Percentiles rank a stretch among this genome's conserved stretches.
Evolutionary conservation across 2,888 invertebrate genomes (phyloP).

Genomic region (Cephonodes hylas): DNA sequence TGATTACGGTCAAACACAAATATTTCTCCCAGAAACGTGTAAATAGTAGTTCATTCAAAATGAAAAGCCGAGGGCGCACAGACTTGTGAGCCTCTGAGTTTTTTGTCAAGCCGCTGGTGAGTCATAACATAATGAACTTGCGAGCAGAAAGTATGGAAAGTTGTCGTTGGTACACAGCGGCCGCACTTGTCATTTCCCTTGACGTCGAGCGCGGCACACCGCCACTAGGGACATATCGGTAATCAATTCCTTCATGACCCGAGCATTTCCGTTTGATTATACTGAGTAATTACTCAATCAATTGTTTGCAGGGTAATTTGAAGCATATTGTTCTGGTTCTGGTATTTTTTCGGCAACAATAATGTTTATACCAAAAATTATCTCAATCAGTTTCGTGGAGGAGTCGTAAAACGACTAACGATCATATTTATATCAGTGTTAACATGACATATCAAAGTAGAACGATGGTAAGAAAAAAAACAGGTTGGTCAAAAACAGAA

Average conservation of each 20-base stretch:
- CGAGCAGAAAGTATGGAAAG: slow-evolving; percentile 3
- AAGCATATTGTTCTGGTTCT: too few species aligned
- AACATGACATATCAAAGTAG: too few species aligned
- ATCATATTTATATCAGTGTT: too few species aligned
- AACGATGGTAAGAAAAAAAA: too few species aligned
- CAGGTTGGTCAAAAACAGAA: too few species aligned
- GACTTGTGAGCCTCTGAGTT: neutral
- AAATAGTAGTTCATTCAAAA: neutral
- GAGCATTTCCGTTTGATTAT: neutral
- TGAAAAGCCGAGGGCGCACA: slow-evolving; percentile 7
- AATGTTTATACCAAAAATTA: too few species aligned
- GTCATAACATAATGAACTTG: slow-evolving; percentile 7
- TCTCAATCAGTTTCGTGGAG: too few species aligned
- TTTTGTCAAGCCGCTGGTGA: slow-evolving; percentile 9
- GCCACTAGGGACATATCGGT: slow-evolving; percentile 6
- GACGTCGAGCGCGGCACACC: neutral
- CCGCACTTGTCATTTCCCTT: neutral
- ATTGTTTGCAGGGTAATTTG: too few species aligned
- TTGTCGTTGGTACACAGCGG: neutral
- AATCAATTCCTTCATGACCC: neutral
- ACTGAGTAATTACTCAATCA: neutral
- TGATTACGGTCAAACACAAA: neutral
- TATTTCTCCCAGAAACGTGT: neutral
- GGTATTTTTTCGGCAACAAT: too few species aligned
- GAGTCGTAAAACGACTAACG: too few species aligned